Percentiles rank a stretch among this genome's conserved stretches.
These are phyloP conservation scores for Scartelaos histophorus DNA, from an alignment of 2,113 vertebrate genomes.

Conservation along the genomic window DNA sequence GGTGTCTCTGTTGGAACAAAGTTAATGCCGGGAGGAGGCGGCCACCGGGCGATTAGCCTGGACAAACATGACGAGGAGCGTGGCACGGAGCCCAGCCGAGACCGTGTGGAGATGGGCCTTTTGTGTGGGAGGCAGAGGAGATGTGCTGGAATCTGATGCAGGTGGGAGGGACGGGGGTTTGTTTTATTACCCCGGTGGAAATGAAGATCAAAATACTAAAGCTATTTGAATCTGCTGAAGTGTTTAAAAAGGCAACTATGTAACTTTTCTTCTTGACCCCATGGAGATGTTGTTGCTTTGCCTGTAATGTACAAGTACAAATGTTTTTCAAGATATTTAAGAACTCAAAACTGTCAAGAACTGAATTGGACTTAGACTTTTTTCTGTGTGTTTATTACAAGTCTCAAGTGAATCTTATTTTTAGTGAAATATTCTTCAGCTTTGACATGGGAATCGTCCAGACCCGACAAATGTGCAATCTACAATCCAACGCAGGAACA, in stretches of 20 bases:
- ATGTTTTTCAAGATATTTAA: too few relatives aligned
- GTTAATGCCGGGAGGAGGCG: constrained; percentile 68
- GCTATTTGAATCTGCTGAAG: neutral
- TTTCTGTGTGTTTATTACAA: too few relatives aligned
- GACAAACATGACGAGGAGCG: constrained; percentile 87
- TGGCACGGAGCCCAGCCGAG: constrained; percentile 78
- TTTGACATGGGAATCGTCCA: too few relatives aligned
- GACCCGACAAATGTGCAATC: too few relatives aligned
- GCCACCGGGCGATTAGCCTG: constrained; percentile 83
- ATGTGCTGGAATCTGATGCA: neutral
- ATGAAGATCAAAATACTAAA: neutral
- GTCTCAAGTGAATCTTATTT: too few relatives aligned
- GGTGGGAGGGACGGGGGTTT: neutral
- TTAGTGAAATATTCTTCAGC: too few relatives aligned
- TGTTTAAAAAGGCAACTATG: neutral
- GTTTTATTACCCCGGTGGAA: neutral
- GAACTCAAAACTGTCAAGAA: too few relatives aligned
- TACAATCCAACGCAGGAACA: too few relatives aligned
- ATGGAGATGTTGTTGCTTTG: too few relatives aligned
- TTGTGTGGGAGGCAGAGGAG: constrained; percentile 2
- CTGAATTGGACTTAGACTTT: too few relatives aligned
- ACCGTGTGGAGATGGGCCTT: constrained; percentile 28
- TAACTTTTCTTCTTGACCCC: too few relatives aligned
- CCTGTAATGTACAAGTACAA: too few relatives aligned
- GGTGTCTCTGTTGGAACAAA: constrained; percentile 72